These are phyloP conservation scores for Calliphora vomitoria DNA, from an alignment of 2,888 invertebrate species.

Conservation along the genomic window DNA sequence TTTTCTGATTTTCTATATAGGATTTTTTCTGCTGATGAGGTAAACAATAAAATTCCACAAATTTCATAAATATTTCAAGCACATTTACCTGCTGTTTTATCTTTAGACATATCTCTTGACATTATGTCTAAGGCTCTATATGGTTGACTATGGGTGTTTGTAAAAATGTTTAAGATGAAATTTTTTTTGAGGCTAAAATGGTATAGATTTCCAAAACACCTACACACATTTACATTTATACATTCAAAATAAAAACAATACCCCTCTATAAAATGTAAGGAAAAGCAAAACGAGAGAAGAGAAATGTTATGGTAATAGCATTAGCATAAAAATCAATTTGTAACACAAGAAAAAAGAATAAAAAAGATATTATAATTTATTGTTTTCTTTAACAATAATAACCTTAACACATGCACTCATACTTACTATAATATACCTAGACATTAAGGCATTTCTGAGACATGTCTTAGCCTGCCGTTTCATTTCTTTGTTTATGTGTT, in stretches of 20 bases:
- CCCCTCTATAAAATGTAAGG: background rate
- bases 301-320: slow-evolving; percentile 55
- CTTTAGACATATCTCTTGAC: slow-evolving; percentile 34
- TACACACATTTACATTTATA: background rate
- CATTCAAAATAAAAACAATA: slow-evolving; percentile 10
- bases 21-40: slow-evolving; percentile 30
- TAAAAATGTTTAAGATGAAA: background rate
- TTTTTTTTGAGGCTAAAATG: background rate
- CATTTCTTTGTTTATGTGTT: background rate
- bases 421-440: background rate
- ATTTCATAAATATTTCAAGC: slow-evolving; percentile 67
- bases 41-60: slow-evolving; percentile 62
- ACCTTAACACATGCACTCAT: background rate
- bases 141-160: background rate
- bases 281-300: slow-evolving; percentile 21
- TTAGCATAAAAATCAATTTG: slow-evolving; percentile 72
- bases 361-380: slow-evolving; percentile 45
- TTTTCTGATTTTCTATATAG: background rate
- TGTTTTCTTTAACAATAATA: slow-evolving; percentile 30
- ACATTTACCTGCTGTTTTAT: slow-evolving; percentile 52
- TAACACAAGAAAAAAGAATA: slow-evolving; percentile 15
- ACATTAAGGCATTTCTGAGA: background rate
- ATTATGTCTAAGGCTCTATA: background rate
- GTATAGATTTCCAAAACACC: background rate
- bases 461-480: background rate